Evolutionary conservation across 2,888 invertebrate genomes (phyloP).

Genomic region (Polydrusus cervinus): DNA sequence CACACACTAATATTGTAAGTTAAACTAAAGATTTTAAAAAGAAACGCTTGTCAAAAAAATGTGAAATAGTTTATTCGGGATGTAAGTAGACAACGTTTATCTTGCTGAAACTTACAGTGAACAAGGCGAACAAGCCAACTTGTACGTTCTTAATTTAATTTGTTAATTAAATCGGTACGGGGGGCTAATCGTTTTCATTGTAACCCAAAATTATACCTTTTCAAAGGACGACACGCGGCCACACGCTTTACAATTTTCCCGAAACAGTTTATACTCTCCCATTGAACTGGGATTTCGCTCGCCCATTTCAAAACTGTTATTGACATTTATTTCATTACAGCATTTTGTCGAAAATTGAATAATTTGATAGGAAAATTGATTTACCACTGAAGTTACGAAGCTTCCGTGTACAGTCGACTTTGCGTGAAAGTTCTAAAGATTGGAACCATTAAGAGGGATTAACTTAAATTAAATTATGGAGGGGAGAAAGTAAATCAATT

Average conservation of each 20-base stretch:
- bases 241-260: slow-evolving; percentile 20
- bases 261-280: slow-evolving; percentile 2
- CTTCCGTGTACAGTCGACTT: slow-evolving; percentile 4
- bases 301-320: slow-evolving; percentile 61
- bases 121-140: neutral
- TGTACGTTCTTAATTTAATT: slow-evolving; percentile 38
- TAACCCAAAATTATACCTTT: slow-evolving; percentile 49
- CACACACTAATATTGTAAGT: too few species aligned
- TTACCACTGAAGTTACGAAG: slow-evolving; percentile 34
- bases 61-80: too few species aligned
- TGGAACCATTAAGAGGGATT: neutral
- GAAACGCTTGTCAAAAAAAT: too few species aligned
- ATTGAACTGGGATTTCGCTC: slow-evolving; percentile 49
- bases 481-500: neutral
- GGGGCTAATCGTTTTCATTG: slow-evolving; percentile 48
- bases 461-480: slow-evolving; percentile 6
- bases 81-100: too few species aligned
- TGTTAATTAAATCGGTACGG: slow-evolving; percentile 45
- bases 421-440: slow-evolving; percentile 15
- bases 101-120: neutral
- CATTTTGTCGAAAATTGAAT: slow-evolving; percentile 61
- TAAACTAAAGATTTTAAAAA: too few species aligned
- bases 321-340: slow-evolving; percentile 68
- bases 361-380: slow-evolving; percentile 57
- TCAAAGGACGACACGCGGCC: slow-evolving; percentile 22